These are phyloP conservation scores for Macrocentrus cingulum DNA, from an alignment of 1,140 invertebrate genomes.

Conservation along the genomic window DNA sequence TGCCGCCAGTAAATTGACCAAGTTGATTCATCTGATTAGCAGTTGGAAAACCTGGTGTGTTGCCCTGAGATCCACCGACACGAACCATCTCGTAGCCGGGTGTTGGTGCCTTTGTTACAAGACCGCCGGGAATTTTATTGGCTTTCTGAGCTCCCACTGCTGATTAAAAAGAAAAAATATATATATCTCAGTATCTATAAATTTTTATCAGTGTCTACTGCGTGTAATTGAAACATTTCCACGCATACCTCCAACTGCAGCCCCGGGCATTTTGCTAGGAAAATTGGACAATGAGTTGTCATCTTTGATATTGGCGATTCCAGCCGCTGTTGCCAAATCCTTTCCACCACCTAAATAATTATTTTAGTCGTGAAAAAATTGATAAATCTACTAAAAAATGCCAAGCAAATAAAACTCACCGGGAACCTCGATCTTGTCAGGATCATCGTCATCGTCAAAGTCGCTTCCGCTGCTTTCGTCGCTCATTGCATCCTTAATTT, in stretches of 20 bases:
- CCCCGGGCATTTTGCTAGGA: constrained; percentile 38
- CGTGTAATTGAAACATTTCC: too few species aligned
- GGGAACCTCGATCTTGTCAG: constrained; percentile 86
- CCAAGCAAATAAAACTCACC: constrained; percentile 58
- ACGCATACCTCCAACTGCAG: too few species aligned
- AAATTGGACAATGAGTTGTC: constrained; percentile 36
- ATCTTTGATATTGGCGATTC: constrained; percentile 56
- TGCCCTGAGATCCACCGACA: constrained; percentile 48
- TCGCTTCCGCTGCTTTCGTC: constrained; percentile 75
- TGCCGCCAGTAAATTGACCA: constrained; percentile 36
- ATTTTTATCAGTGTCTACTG: too few species aligned
- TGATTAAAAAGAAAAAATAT: too few species aligned
- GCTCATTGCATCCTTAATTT: constrained; percentile 56
- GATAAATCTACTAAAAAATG: constrained; percentile 1
- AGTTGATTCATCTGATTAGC: constrained; percentile 42
- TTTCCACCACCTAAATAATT: constrained; percentile 71
- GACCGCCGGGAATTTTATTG: constrained; percentile 56
- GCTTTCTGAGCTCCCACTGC: constrained; percentile 48
- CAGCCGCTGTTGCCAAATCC: constrained; percentile 73
- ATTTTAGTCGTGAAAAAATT: constrained; percentile 20
- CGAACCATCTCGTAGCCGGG: constrained; percentile 58
- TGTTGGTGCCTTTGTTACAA: constrained; percentile 58
- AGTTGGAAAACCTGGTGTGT: constrained; percentile 36
- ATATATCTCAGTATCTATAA: too few species aligned
- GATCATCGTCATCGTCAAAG: constrained; percentile 86